Percentiles rank a stretch among this genome's conserved stretches.
These are phyloP conservation scores for Thalassophryne amazonica DNA, from an alignment of 2,797 vertebrate genomes.

Conservation along the genomic window DNA sequence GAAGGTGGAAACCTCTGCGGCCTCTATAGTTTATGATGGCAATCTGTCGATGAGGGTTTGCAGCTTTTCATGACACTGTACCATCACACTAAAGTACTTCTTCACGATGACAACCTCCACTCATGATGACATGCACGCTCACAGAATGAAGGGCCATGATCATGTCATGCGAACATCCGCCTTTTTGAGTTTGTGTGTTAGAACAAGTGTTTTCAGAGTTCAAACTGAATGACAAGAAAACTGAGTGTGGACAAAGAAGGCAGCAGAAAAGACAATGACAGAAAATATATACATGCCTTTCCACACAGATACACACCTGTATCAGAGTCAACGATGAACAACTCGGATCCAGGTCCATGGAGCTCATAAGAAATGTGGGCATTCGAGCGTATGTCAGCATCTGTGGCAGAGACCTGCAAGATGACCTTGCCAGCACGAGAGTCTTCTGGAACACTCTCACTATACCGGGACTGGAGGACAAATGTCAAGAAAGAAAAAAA, in stretches of 20 bases:
- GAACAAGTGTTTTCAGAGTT: conserved; percentile 13
- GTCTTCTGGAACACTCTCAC: conserved; percentile 88
- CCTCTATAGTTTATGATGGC: conserved; percentile 9
- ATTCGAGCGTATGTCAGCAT: conserved; percentile 95
- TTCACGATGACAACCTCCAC: too few species aligned
- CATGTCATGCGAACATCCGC: conserved; percentile 7
- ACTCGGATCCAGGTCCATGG: conserved; percentile 85
- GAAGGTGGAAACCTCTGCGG: conserved; percentile 20
- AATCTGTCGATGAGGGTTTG: too few species aligned
- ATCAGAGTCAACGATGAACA: conserved; percentile 87
- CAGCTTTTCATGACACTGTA: too few species aligned
- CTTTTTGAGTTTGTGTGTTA: conserved; percentile 14
- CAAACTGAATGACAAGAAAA: background rate
- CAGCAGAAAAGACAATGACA: background rate
- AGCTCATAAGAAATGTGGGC: conserved; percentile 91
- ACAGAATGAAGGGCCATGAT: conserved; percentile 12
- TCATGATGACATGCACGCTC: too few species aligned
- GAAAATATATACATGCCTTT: too few species aligned
- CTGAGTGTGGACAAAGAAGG: background rate
- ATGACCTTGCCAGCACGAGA: conserved; percentile 87
- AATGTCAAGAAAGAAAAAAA: background rate
- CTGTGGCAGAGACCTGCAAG: conserved; percentile 89
- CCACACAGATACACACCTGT: conserved; percentile 80
- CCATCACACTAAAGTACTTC: too few species aligned
- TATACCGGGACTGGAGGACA: conserved; percentile 82